Evolutionary conservation across 2,797 vertebrate species (phyloP).

Genomic region (Tauraco hartlaubi): DNA sequence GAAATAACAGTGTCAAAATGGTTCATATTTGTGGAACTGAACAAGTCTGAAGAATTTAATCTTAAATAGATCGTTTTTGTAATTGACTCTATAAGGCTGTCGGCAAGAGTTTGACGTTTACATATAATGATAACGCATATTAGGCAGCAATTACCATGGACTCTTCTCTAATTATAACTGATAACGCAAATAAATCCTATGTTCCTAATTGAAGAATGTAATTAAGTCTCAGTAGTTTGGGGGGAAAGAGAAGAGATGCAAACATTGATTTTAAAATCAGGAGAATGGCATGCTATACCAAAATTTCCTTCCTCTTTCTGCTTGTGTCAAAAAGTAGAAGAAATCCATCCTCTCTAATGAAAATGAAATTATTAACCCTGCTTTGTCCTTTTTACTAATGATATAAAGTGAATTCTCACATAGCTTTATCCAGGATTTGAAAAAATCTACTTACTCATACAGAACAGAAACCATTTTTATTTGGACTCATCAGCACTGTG

Average conservation of each 20-base stretch:
- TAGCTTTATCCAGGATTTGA: neutral
- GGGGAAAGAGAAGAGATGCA: neutral
- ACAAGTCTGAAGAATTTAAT: constrained; percentile 56
- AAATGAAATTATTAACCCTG: neutral
- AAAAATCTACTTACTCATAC: neutral
- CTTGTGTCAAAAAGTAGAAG: neutral
- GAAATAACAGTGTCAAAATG: constrained; percentile 27
- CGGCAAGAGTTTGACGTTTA: constrained; percentile 3
- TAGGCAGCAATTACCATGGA: constrained; percentile 53
- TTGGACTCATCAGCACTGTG: neutral
- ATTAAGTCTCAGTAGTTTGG: constrained; percentile 31
- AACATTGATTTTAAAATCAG: constrained; percentile 41
- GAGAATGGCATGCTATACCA: neutral
- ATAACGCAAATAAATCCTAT: constrained; percentile 56
- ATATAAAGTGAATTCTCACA: neutral
- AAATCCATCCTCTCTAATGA: neutral
- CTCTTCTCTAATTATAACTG: constrained; percentile 68
- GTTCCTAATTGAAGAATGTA: constrained; percentile 47
- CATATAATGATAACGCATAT: constrained; percentile 53
- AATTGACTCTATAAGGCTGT: constrained; percentile 36
- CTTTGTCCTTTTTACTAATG: neutral
- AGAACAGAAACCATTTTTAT: neutral
- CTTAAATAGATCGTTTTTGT: constrained; percentile 49
- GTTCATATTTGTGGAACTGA: constrained; percentile 23
- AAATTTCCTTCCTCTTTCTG: neutral